Conservation (phyloP, 2,888 invertebrate species). For the Atethmia centrago region DNA sequence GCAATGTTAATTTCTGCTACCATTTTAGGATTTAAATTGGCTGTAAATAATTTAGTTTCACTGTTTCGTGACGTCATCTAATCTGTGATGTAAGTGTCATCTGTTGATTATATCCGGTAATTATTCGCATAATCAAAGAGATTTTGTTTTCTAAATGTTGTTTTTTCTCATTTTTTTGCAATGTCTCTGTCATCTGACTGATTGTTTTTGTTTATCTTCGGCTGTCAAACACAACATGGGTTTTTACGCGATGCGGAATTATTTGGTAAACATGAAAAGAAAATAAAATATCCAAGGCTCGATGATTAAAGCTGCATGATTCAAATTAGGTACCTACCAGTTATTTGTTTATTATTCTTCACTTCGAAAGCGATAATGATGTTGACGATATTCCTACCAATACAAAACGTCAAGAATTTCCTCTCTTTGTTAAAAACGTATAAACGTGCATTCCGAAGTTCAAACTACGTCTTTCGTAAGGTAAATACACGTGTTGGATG, state of each 20-base stretch:
- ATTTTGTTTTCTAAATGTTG: slow-evolving; percentile 23
- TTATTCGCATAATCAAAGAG: slow-evolving; percentile 36
- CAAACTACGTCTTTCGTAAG: slow-evolving; percentile 49
- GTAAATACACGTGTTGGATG: slow-evolving; percentile 62
- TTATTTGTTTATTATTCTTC: slow-evolving; percentile 26
- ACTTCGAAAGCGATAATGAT: slow-evolving; percentile 31
- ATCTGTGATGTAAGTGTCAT: slow-evolving; percentile 47
- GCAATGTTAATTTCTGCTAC: slow-evolving; percentile 68
- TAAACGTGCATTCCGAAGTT: slow-evolving; percentile 37
- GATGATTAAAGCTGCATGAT: neutral
- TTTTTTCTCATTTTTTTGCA: slow-evolving; percentile 15
- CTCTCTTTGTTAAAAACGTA: slow-evolving; percentile 55
- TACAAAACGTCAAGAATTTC: slow-evolving; percentile 30
- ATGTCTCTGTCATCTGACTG: slow-evolving; percentile 7
- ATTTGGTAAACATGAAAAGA: neutral
- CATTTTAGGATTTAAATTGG: slow-evolving; percentile 61
- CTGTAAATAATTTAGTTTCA: slow-evolving; percentile 49
- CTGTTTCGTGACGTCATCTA: slow-evolving; percentile 34
- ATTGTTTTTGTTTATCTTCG: slow-evolving; percentile 12
- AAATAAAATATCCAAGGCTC: neutral
- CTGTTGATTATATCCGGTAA: slow-evolving; percentile 46
- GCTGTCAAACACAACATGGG: slow-evolving; percentile 6
- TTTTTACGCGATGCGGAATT: neutral
- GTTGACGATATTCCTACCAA: slow-evolving; percentile 37
- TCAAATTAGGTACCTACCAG: neutral